Base-by-base conservation (phyloP, 1,140 invertebrate genomes). In the Tribolium madens region DNA sequence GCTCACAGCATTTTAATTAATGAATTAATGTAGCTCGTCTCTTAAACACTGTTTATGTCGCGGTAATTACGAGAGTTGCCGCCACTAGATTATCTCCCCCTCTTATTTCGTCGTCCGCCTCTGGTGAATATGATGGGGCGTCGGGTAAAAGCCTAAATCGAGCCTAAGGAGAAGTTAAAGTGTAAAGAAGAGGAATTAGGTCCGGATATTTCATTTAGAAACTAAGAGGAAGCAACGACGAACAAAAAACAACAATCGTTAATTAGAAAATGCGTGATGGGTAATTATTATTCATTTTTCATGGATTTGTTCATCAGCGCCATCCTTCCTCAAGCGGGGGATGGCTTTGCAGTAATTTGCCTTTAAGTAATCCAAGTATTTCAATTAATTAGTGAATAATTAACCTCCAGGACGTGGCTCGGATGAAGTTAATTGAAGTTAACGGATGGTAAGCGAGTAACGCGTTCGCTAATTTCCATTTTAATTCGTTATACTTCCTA, bases 21-120 rank as follows among this genome's bases (percentile, higher is more conserved):
- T 85, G 84, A 85, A 85, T 85, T 85, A 85, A 85, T 85, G 84
- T 85, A 85, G 82, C 84, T 83, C 81, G 81, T 83, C 84, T 85
- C 82, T 84, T 85, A 85, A 85, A 82, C 84, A 85, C 80, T 85
- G 84, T 84, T 85, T 85, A 85, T 84, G 84, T 84, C 83, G 84
- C 83, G 83, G 81, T 85, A 85, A 85, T 85, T 85, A 85, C 83
- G 76, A 76, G 82, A 83, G 83, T 84, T 83, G 80, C 84, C 78
- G 79, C 76, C 79, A 80, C 81, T 77, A 81, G 82, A 84, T 83
- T 83, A 83, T 81, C 80, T 76, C 60, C 71, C 31, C 68, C 75
- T 74, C 47, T 73, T 36, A 48, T 53, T 73, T 50, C 50, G 47
- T 53, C 14, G 15, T 15, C 71, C 47, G 46, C 47, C 68, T 36